These are phyloP conservation scores for Ceratina australensis DNA, from an alignment of 1,140 invertebrate species.

Conservation along the genomic window DNA sequence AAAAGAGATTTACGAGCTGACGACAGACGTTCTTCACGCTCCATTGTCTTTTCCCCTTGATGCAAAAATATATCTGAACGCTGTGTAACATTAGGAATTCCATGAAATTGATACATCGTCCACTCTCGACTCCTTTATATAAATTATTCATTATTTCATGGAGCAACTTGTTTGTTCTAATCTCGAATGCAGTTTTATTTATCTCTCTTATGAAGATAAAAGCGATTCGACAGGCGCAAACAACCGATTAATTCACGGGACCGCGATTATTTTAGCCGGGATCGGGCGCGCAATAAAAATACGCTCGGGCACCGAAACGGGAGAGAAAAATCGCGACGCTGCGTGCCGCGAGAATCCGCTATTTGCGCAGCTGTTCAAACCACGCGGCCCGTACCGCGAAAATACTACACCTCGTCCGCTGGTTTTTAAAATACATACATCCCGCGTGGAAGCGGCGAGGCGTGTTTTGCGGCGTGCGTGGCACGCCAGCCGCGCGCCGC, in stretches of 20 bases:
- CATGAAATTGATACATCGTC: no score
- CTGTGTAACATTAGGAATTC: no score
- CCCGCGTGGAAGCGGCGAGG: conserved; percentile 19
- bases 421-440: conserved; percentile 68
- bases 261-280: conserved; percentile 15
- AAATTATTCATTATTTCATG: no score
- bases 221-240: conserved; percentile 1
- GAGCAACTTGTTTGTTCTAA: no score
- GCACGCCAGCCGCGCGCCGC: conserved; percentile 12
- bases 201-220: not conserved
- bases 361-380: conserved; percentile 76
- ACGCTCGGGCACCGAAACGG: conserved; percentile 48
- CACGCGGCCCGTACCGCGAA: conserved; percentile 64
- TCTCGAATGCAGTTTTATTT: not conserved
- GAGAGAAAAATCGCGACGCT: conserved; percentile 65
- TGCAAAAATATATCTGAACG: no score
- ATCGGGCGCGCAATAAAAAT: conserved; percentile 48
- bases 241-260: conserved; percentile 3
- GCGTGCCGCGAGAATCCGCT: conserved; percentile 59
- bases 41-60: not conserved
- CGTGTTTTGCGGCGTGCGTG: not conserved
- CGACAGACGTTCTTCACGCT: not conserved
- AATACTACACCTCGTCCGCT: conserved; percentile 68
- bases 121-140: no score
- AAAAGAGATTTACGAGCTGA: not conserved